phyloP scores from a whole-genome alignment of 2,797 vertebrate genomes.

The Oryzias dopingdopingensis region DNA sequence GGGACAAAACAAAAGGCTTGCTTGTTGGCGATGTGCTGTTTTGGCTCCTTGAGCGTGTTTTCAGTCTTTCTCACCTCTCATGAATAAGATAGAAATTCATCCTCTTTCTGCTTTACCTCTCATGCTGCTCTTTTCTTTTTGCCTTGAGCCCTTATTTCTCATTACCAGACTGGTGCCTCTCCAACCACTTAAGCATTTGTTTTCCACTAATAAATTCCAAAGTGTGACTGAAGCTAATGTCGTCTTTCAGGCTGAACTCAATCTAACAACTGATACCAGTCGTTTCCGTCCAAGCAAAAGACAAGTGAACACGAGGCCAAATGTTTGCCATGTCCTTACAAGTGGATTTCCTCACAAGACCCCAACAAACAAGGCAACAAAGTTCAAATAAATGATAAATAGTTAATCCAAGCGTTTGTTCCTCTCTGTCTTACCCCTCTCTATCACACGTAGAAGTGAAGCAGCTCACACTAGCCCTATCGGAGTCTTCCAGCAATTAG shows the following conservation, averaged over 20 bases:
- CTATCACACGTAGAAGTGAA: slow-evolving; percentile 63
- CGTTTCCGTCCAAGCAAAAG: slow-evolving; percentile 26
- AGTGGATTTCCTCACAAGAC: slow-evolving; percentile 32
- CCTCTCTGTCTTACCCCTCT: slow-evolving; percentile 50
- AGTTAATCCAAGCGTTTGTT: slow-evolving; percentile 45
- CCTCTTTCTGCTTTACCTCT: slow-evolving; percentile 33
- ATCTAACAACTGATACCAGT: slow-evolving; percentile 39
- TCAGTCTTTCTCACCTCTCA: slow-evolving; percentile 19
- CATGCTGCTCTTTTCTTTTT: slow-evolving; percentile 17
- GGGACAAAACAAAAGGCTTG: slow-evolving; percentile 68
- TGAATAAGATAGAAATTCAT: slow-evolving; percentile 34
- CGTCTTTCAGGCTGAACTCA: slow-evolving; percentile 37
- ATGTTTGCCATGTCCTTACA: slow-evolving; percentile 27
- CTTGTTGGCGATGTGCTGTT: slow-evolving; percentile 59
- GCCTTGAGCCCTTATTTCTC: slow-evolving; percentile 48
- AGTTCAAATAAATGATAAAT: slow-evolving; percentile 63
- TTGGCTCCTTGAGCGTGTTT: slow-evolving; percentile 55
- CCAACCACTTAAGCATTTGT: slow-evolving; percentile 58
- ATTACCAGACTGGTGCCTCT: slow-evolving; percentile 50
- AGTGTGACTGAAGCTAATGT: slow-evolving; percentile 43
- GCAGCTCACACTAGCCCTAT: slow-evolving; percentile 62
- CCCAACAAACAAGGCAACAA: slow-evolving; percentile 36
- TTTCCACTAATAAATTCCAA: slow-evolving; percentile 48
- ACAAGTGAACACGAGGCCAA: slow-evolving; percentile 38
- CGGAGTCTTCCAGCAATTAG: slow-evolving; percentile 77